These are phyloP conservation scores for Temnothorax curvispinosus DNA, from an alignment of 1,140 invertebrate genomes.

Conservation along the genomic window DNA sequence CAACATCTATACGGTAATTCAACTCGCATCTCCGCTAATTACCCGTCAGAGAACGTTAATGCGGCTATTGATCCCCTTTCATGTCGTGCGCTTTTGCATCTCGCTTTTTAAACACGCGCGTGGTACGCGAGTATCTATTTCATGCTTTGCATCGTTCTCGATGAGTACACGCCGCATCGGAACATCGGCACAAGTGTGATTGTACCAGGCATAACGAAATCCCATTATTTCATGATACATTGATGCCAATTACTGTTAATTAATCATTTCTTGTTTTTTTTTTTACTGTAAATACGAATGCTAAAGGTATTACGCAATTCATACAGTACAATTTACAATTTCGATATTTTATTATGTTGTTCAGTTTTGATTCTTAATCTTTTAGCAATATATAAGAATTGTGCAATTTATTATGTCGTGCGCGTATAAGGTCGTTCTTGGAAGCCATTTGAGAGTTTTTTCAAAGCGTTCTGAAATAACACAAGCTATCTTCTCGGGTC, in stretches of 20 bases:
- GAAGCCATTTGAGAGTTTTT: neutral
- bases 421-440: neutral
- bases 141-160: slow-evolving; percentile 38
- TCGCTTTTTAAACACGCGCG: slow-evolving; percentile 31
- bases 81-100: slow-evolving; percentile 42
- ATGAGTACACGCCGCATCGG: slow-evolving; percentile 15
- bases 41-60: slow-evolving; percentile 72
- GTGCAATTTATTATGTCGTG: neutral
- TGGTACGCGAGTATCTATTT: slow-evolving; percentile 37
- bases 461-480: neutral
- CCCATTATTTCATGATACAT: slow-evolving; percentile 27
- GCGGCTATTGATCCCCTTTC: slow-evolving; percentile 72
- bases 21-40: slow-evolving; percentile 77
- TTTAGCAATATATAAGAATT: neutral
- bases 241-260: slow-evolving; percentile 42
- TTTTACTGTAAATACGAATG: neutral
- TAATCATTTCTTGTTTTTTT: neutral
- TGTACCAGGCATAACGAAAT: slow-evolving; percentile 12
- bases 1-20: slow-evolving; percentile 71
- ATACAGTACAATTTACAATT: neutral
- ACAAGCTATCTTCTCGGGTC: slow-evolving; percentile 11
- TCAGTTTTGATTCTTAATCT: neutral
- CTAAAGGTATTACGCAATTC: neutral
- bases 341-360: neutral
- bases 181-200: neutral